Conservation (phyloP, 2,888 invertebrate species). For the Lycocerus yunnanus region DNA sequence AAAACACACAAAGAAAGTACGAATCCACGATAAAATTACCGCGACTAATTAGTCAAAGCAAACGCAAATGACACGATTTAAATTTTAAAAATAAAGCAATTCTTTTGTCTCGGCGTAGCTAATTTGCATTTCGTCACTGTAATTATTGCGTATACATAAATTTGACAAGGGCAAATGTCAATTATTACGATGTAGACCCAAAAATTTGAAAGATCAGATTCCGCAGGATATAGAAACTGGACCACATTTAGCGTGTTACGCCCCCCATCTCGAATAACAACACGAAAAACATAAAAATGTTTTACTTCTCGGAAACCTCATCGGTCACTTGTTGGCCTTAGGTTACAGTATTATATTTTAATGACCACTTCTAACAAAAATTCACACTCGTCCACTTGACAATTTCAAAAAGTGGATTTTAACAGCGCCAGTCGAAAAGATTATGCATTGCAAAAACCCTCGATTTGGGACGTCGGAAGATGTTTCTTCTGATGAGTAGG, state of each 20-base stretch:
- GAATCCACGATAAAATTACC: background rate
- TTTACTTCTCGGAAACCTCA: background rate
- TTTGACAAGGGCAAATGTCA: background rate
- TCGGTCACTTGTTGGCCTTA: background rate
- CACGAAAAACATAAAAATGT: background rate
- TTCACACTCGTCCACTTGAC: background rate
- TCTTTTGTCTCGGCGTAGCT: background rate
- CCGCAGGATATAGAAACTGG: background rate
- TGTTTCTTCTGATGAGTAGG: background rate
- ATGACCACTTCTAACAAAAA: background rate
- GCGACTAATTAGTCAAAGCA: background rate
- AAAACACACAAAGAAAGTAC: background rate
- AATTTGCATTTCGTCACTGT: slow-evolving; percentile 1
- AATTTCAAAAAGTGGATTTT: background rate
- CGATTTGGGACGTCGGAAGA: background rate
- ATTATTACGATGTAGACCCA: background rate
- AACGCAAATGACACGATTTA: background rate
- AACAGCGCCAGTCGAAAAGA: background rate
- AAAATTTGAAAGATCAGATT: background rate
- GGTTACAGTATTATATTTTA: background rate
- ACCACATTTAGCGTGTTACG: background rate
- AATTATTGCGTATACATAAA: background rate
- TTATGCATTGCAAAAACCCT: background rate
- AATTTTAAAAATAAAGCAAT: background rate
- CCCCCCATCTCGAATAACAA: background rate